Evolutionary conservation across 1,140 invertebrate species (phyloP).

Genomic region (Anoplolepis gracilipes): DNA sequence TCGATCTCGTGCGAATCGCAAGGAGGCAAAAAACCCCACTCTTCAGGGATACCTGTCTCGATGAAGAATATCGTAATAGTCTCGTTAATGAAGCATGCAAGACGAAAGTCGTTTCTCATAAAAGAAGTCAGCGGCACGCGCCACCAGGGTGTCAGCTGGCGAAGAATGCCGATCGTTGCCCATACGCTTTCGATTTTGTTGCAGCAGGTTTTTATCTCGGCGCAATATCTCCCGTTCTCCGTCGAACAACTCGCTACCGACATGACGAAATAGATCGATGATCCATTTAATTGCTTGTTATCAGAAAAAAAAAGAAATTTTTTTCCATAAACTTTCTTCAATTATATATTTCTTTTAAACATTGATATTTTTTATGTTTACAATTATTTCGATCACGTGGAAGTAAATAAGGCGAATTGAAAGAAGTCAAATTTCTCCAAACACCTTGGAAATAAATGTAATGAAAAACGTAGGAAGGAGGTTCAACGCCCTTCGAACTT

Average conservation of each 20-base stretch:
- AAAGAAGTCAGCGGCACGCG: conserved; percentile 69
- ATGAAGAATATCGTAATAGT: conserved; percentile 63
- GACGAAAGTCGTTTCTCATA: conserved; percentile 54
- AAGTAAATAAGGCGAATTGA: background rate
- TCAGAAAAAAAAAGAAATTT: background rate
- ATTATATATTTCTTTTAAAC: background rate
- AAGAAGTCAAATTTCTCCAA: conserved; percentile 15
- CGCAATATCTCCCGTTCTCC: conserved; percentile 59
- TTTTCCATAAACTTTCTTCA: background rate
- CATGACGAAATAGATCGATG: conserved; percentile 49
- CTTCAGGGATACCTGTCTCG: conserved; percentile 23
- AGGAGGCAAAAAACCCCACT: conserved; percentile 1
- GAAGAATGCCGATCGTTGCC: conserved; percentile 70
- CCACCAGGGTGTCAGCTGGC: conserved; percentile 74
- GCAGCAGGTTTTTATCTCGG: conserved; percentile 74
- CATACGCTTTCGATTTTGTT: conserved; percentile 62
- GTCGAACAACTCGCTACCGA: conserved; percentile 56
- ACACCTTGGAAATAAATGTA: conserved; percentile 30
- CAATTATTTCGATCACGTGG: background rate
- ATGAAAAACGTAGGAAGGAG: conserved; percentile 34
- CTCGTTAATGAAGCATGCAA: conserved; percentile 62
- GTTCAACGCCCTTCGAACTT: conserved; percentile 65
- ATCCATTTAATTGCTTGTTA: conserved; percentile 12
- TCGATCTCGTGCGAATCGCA: background rate
- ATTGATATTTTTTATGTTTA: background rate